Evolutionary conservation across 2,113 vertebrate genomes (phyloP), one percentile per base, ranked within the genome.

Genomic region (Plotosus lineatus): DNA sequence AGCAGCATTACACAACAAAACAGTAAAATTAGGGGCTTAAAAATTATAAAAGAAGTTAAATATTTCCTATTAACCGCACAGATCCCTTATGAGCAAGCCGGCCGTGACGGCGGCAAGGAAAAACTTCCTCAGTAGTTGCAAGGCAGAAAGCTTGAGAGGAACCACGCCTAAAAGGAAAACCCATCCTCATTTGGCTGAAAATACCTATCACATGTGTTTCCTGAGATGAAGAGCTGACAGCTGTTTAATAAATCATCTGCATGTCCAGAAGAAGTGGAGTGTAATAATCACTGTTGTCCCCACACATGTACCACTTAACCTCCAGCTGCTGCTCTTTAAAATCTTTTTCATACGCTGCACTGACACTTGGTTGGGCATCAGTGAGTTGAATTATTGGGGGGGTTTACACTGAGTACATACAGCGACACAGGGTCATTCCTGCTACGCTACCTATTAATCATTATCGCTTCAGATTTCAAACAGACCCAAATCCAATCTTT

Each of bases 181-280:
- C n/a, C n/a, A n/a, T n/a, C n/a, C n/a, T n/a, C n/a, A n/a, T n/a
- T n/a, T n/a, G n/a, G n/a, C n/a, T n/a, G n/a, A n/a, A n/a, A n/a
- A n/a, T 19, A 51, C 50, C 50, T 31, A 72, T 19, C 84, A 77
- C 81, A 72, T 63, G 77, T 31, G 50, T 28, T 36, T 69, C 60
- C 33, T 73, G 53, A 36, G 69, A 77, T 23, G 72, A 65, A 53
- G 40, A 44, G 44, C 10, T 0, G 51, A 58, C 51, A 36, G 38
- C 51, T 60, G 44, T 53, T 44, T 79, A 63, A 61, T 85, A 82
- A 81, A 82, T 82, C 80, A 85, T 60, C 77, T 81, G 17, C 33
- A 21, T 61, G 60, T 68, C 50, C 31, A 60, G 38, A 38, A 63
- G 77, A 46, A 75, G 40, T 33, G 51, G 36, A 77, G 72, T 58